Evolutionary conservation across 1,140 invertebrate species (phyloP).

Genomic region (Micrasema minimum): DNA sequence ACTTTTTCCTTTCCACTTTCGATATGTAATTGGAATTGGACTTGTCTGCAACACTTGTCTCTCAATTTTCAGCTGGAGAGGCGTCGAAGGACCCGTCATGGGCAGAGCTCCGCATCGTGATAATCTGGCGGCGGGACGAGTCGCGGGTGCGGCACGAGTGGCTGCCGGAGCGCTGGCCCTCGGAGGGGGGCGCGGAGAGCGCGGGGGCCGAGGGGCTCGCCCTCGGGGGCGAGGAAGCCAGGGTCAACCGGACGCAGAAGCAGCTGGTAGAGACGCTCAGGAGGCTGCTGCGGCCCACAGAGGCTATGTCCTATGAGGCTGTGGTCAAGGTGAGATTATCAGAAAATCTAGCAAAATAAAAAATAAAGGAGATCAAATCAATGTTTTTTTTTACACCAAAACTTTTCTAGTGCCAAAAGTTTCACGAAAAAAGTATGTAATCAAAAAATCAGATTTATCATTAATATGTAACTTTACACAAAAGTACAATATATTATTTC

Average conservation of each 20-base stretch:
- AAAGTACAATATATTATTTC: too few relatives aligned
- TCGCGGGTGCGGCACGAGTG: slow-evolving; percentile 92
- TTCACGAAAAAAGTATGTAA: too few relatives aligned
- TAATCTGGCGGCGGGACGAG: slow-evolving; percentile 89
- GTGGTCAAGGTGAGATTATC: slow-evolving; percentile 70
- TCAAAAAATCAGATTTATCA: too few relatives aligned
- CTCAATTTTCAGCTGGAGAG: slow-evolving; percentile 44
- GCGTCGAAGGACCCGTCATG: slow-evolving; percentile 65
- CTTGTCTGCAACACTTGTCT: too few relatives aligned
- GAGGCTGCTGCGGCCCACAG: slow-evolving; percentile 76
- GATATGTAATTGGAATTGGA: too few relatives aligned
- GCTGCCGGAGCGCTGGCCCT: slow-evolving; percentile 77
- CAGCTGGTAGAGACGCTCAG: slow-evolving; percentile 79
- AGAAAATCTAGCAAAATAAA: too few relatives aligned
- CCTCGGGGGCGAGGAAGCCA: slow-evolving; percentile 60
- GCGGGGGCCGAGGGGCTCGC: slow-evolving; percentile 59
- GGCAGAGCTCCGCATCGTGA: slow-evolving; percentile 79
- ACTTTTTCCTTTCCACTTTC: too few relatives aligned
- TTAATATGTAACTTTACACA: too few relatives aligned
- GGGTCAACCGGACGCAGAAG: slow-evolving; percentile 78
- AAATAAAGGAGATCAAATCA: too few relatives aligned
- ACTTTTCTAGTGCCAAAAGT: too few relatives aligned
- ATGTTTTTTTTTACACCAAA: too few relatives aligned
- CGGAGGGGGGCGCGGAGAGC: slow-evolving; percentile 62
- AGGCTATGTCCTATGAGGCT: slow-evolving; percentile 78